Base-by-base conservation (phyloP, 2,888 invertebrate genomes). In the Agrotis puta region DNA sequence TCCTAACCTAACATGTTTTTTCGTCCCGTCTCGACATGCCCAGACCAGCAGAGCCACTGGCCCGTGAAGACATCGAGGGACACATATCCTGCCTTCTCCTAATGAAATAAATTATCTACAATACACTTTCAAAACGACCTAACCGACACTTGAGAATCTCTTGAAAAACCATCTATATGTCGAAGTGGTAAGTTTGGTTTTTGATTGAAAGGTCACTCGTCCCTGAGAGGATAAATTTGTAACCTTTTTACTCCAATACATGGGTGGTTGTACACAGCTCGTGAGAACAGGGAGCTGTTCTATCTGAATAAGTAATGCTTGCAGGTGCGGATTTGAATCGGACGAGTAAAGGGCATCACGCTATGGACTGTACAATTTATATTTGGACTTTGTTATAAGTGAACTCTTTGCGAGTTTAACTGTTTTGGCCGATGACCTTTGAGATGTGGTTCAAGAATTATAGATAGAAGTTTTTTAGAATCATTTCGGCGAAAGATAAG, bases 81-180 rank as follows among this genome's bases (percentile, higher is more conserved):
- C 95, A 95, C 91, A 92, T 94, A 94, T 94, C 94, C 95, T 95
- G 94, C 93, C 94, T 93, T 93, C 93, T 95, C 95, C 94, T 94
- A 94, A 95, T 94, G 93, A 95, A 95, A 94, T 95, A 95, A 95
- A 95, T 95, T 95, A 95, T 89, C 68, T 74, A 70, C 71, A 63
- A 62, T 69, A 58, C 73, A 84, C 70, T 24, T 22, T 7, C 61
- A 73, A 78, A 93, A 90, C 69, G 84, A 5, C 87, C 0, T 72
- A 93, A 87, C 75, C 48, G 43, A 77, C 79, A 57, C 2, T 13
- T 53, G 7, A 24, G 16, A 7, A 53, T 24, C 24, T 53, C 2
- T 7, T 16, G 16, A 24, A 53, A 53, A 24, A 7, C 53, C 24
- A 45, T 85, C 87, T 73, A 62, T 85, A 74, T 11, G 0, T 0